phyloP scores from a whole-genome alignment of 2,888 invertebrate genomes.

The Ophion costatus region DNA sequence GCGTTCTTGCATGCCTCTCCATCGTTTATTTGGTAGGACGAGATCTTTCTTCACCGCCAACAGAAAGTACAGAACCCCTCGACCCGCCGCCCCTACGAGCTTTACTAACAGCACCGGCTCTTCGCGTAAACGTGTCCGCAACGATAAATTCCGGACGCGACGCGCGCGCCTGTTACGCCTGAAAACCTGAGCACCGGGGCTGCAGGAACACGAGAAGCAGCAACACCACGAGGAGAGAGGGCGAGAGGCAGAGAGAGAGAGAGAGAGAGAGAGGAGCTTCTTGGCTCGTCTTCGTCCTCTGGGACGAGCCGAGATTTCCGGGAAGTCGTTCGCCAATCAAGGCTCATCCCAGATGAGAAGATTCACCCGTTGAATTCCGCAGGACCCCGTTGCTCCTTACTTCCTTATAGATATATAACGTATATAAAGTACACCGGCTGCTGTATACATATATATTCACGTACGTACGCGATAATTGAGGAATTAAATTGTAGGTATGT shows the following conservation, averaged over 20 bases:
- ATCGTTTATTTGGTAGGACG: constrained; percentile 55
- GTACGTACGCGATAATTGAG: constrained; percentile 49
- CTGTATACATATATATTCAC: constrained; percentile 8
- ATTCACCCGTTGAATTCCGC: constrained; percentile 60
- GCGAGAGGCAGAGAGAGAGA: not conserved
- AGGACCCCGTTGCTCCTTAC: constrained; percentile 48
- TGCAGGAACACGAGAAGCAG: constrained; percentile 53
- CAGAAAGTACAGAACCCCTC: constrained; percentile 47
- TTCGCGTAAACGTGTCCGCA: constrained; percentile 63
- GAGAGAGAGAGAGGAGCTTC: not conserved
- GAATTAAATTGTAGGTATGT: constrained; percentile 47
- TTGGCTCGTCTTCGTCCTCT: constrained; percentile 43
- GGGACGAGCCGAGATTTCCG: constrained; percentile 64
- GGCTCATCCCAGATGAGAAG: constrained; percentile 57
- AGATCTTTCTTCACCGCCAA: constrained; percentile 51
- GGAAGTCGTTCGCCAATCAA: constrained; percentile 66
- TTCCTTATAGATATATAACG: constrained; percentile 27
- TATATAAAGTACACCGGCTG: not conserved
- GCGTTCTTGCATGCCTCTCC: constrained; percentile 26
- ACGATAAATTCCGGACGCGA: constrained; percentile 64
- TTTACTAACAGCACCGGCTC: constrained; percentile 61
- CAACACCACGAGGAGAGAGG: constrained; percentile 9
- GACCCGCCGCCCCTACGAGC: constrained; percentile 17
- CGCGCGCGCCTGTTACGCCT: constrained; percentile 57
- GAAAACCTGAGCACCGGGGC: constrained; percentile 55